These are phyloP conservation scores for Chaenogobius annularis DNA, from an alignment of 2,113 vertebrate genomes.

Conservation along the genomic window DNA sequence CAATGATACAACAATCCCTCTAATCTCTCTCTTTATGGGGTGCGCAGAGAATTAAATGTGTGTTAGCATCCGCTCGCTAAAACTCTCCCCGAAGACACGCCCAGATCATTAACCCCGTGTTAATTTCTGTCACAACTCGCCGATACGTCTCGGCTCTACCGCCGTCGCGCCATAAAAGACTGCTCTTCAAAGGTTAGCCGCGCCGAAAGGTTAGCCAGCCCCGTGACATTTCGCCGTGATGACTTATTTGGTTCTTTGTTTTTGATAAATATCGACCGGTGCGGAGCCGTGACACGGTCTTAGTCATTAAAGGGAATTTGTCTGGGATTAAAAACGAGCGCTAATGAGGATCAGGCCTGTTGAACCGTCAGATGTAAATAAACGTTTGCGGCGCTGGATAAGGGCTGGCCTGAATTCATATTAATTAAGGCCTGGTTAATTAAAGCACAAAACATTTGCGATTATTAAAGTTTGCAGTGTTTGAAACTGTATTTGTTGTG, in stretches of 20 bases:
- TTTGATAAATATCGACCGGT: conserved; percentile 61
- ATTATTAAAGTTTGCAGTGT: background rate
- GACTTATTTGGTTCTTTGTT: conserved; percentile 56
- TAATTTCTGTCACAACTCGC: conserved; percentile 58
- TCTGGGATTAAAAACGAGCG: conserved; percentile 18
- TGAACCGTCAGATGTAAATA: conserved; percentile 24
- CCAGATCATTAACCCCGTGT: conserved; percentile 50
- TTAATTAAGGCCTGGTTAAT: conserved; percentile 29
- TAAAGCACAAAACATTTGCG: conserved; percentile 16
- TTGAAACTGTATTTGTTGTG: background rate
- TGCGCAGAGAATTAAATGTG: background rate
- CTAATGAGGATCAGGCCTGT: conserved; percentile 14
- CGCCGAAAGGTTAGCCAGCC: conserved; percentile 61
- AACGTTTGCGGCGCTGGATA: background rate
- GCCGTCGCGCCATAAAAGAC: conserved; percentile 25
- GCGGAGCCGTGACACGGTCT: conserved; percentile 38
- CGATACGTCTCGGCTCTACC: conserved; percentile 37
- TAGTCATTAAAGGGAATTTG: conserved; percentile 38
- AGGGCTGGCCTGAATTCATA: conserved; percentile 14
- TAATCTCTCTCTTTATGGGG: background rate
- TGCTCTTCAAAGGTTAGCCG: conserved; percentile 61
- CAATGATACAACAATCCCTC: conserved; percentile 13
- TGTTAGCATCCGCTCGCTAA: conserved; percentile 9
- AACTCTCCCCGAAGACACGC: conserved; percentile 23
- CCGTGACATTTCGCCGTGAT: conserved; percentile 67